Evolutionary conservation across 2,888 invertebrate genomes (phyloP).

Genomic region (Saturnia pavonia): DNA sequence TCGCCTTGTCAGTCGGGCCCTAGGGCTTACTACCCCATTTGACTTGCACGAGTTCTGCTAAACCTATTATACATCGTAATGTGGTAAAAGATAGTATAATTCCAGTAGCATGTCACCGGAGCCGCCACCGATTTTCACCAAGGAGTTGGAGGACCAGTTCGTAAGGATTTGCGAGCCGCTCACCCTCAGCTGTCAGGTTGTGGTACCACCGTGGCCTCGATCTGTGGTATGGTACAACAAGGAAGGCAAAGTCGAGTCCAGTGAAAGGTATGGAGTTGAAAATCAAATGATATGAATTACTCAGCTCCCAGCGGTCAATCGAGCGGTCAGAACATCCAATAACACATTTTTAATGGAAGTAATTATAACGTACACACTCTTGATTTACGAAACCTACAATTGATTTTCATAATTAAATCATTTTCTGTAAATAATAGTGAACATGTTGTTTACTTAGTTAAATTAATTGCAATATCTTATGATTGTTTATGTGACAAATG

Average conservation of each 20-base stretch:
- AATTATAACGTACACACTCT: no score
- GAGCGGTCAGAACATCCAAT: not conserved
- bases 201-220: slow-evolving; percentile 93
- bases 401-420: no score
- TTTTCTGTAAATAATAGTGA: no score
- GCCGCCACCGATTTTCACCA: slow-evolving; percentile 90
- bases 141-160: slow-evolving; percentile 87
- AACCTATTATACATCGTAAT: not conserved
- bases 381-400: no score
- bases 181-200: slow-evolving; percentile 88
- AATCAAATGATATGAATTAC: not conserved
- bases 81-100: slow-evolving; percentile 8
- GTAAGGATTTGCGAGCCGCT: slow-evolving; percentile 90
- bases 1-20: not conserved
- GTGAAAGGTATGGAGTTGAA: slow-evolving; percentile 73
- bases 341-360: no score
- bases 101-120: slow-evolving; percentile 77
- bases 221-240: slow-evolving; percentile 92
- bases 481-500: no score
- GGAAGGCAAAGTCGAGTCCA: slow-evolving; percentile 87
- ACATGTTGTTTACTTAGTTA: no score
- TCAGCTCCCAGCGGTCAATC: not conserved
- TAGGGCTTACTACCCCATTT: not conserved
- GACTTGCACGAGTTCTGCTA: not conserved
- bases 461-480: no score